Conservation (phyloP, 2,888 invertebrate species). For the Aspidiotus destructor region DNA sequence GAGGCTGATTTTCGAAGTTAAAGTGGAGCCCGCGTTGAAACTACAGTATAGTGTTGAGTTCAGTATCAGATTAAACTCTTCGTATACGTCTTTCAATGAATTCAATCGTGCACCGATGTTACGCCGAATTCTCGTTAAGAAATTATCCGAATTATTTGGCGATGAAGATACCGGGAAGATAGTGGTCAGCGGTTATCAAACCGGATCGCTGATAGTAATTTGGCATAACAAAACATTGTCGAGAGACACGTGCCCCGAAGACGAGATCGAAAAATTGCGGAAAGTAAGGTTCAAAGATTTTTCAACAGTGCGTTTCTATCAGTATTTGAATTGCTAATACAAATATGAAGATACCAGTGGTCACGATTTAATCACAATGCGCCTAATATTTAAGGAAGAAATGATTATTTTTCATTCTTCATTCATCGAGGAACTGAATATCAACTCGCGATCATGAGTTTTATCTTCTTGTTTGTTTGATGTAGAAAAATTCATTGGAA, state of each 20-base stretch:
- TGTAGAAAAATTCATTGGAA: background rate
- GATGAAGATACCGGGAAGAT: constrained; percentile 65
- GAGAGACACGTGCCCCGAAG: constrained; percentile 62
- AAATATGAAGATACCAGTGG: too few species aligned
- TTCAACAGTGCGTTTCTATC: background rate
- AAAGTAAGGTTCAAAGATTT: constrained; percentile 38
- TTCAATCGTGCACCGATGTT: constrained; percentile 60
- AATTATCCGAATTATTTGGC: constrained; percentile 63
- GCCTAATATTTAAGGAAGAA: too few species aligned
- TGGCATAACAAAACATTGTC: constrained; percentile 69
- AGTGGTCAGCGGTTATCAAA: constrained; percentile 49
- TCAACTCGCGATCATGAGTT: too few species aligned
- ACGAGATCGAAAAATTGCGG: constrained; percentile 62
- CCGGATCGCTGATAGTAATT: constrained; percentile 44
- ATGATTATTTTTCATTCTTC: too few species aligned
- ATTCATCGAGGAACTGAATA: too few species aligned
- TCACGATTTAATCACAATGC: too few species aligned
- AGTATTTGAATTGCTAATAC: background rate
- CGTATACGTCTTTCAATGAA: constrained; percentile 49
- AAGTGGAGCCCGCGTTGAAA: constrained; percentile 56
- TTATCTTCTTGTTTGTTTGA: background rate
- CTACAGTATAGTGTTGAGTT: constrained; percentile 66
- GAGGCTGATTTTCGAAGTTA: constrained; percentile 50
- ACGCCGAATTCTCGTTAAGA: constrained; percentile 72
- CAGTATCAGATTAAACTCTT: constrained; percentile 63